Base-by-base conservation (phyloP, 1,140 invertebrate genomes). In the Ylistrum balloti region DNA sequence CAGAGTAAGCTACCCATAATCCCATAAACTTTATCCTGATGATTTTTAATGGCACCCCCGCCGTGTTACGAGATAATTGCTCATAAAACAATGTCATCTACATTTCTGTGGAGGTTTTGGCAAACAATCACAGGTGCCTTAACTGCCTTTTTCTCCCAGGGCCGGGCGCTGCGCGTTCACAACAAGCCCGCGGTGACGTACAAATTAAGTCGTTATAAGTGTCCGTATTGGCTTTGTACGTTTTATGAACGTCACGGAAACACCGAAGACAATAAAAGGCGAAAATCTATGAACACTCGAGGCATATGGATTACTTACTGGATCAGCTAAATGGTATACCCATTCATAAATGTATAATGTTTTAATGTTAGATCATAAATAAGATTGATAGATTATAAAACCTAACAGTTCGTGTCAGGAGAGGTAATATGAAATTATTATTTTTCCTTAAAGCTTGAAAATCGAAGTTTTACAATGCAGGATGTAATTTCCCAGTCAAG, bases 11-110 rank as follows among this genome's bases (percentile, higher is more conserved):
- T 28, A 74, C 22, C 56, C n/a, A 28, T 74, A 74, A 74, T 3
- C n/a, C 56, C 56, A 74, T 74, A 74, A 74, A 74, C 56, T 74
- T 74, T n/a, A 74, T 74, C n/a, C n/a, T 17, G 56, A 74, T 74
- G 56, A 74, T n/a, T 74, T 74, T 74, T 74, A 74, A 74, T 74
- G 22, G 56, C 56, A 74, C 56, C 56, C 56, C 22, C 41, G 41
- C 41, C 56, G 22, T 74, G 56, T 74, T 74, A 74, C 56, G 56
- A 74, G 56, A 74, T 74, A 74, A 74, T 74, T 74, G 56, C 22
- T 74, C 56, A 74, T 74, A 74, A 74, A 74, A 74, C 56, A 74
- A 74, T 28, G 56, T 28, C 56, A 28, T 74, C 56, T 74, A 28
- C n/a, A 74, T 74, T 74, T 74, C 56, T 74, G 2, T 74, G 22